Percentiles rank a stretch among this genome's conserved stretches.
Evolutionary conservation across 2,888 invertebrate species (phyloP).

Genomic region (Incurvaria masculella): DNA sequence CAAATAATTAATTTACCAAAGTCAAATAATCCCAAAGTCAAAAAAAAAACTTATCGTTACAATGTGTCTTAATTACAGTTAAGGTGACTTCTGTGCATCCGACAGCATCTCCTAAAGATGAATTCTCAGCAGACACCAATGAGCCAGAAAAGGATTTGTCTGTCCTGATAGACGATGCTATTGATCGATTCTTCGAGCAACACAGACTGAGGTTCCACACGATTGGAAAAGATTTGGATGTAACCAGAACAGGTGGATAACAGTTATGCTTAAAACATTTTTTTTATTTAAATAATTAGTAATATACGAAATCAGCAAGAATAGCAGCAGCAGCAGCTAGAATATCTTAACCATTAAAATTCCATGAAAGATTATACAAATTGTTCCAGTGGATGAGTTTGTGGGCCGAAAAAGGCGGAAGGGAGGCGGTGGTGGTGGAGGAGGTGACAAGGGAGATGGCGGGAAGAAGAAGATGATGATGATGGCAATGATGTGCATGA

Average conservation of each 20-base stretch:
- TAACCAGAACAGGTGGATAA: constrained; percentile 36
- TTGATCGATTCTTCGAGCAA: constrained; percentile 56
- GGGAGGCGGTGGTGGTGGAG: constrained; percentile 33
- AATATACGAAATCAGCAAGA: too few relatives aligned
- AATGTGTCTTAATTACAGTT: constrained; percentile 12
- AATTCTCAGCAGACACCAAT: constrained; percentile 10
- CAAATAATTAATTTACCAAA: too few relatives aligned
- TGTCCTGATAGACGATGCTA: constrained; percentile 45
- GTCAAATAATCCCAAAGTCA: too few relatives aligned
- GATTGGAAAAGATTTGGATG: constrained; percentile 31
- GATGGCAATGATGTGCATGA: constrained; percentile 62
- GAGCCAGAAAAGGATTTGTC: constrained; percentile 33
- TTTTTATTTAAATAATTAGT: too few relatives aligned
- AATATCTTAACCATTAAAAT: not conserved
- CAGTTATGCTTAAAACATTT: not conserved
- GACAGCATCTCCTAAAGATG: constrained; percentile 10
- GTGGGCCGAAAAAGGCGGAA: constrained; percentile 43
- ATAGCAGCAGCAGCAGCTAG: too few relatives aligned
- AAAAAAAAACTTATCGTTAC: too few relatives aligned
- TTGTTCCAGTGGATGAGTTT: constrained; percentile 35
- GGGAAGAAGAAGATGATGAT: constrained; percentile 61
- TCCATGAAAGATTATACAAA: not conserved
- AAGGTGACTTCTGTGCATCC: constrained; percentile 8
- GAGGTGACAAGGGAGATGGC: constrained; percentile 34
- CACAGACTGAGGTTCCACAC: constrained; percentile 47